Evolutionary conservation across 1,140 invertebrate genomes (phyloP).

Genomic region (Panagrolaimus sp.): DNA sequence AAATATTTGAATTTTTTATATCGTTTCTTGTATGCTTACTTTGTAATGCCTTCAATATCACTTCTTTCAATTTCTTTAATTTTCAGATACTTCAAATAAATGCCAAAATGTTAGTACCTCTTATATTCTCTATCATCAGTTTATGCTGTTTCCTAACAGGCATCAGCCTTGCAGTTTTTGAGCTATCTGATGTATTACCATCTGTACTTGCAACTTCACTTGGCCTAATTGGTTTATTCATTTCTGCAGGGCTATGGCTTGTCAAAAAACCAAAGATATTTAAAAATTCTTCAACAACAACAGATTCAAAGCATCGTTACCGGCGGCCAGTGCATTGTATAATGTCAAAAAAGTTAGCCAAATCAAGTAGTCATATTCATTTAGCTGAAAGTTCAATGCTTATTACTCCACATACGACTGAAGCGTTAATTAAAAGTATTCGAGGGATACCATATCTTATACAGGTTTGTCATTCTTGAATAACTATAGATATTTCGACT

Average conservation of each 20-base stretch:
- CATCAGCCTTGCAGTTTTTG: background rate
- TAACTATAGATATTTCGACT: too few relatives aligned
- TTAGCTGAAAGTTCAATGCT: slow-evolving; percentile 1
- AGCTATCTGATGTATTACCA: background rate
- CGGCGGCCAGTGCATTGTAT: background rate
- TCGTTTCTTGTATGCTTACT: too few relatives aligned
- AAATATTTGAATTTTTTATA: too few relatives aligned
- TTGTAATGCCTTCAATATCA: too few relatives aligned
- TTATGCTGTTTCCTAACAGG: background rate
- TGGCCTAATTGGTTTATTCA: background rate
- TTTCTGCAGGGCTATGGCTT: background rate
- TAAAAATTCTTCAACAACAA: background rate
- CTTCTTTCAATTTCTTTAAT: too few relatives aligned
- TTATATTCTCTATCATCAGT: background rate
- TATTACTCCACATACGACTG: slow-evolving; percentile 1
- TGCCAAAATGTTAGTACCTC: background rate
- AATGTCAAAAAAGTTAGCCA: background rate
- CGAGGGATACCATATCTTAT: slow-evolving; percentile 6
- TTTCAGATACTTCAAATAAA: too few relatives aligned
- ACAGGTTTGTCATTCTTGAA: background rate
- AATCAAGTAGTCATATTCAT: background rate
- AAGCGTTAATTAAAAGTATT: background rate
- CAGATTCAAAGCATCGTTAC: background rate
- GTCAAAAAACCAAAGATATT: background rate
- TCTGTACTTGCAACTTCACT: background rate